Conservation (phyloP, 2,797 vertebrate genomes). For the Macroramphosus scolopax region DNA sequence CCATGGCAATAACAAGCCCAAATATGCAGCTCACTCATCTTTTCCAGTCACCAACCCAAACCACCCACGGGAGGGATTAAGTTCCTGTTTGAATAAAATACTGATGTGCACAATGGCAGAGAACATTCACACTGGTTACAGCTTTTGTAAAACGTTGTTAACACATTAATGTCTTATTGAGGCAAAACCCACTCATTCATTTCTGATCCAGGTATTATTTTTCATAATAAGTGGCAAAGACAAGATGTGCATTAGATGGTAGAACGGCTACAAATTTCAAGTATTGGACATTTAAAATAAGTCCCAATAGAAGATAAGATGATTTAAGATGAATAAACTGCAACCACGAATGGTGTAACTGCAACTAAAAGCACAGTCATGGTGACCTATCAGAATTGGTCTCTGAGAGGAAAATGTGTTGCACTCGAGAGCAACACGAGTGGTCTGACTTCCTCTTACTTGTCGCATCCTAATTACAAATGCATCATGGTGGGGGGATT, state of each 20-base stretch:
- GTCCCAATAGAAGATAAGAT: too few relatives aligned
- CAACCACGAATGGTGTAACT: background rate
- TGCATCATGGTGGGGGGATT: slow-evolving; percentile 26
- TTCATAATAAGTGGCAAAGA: background rate
- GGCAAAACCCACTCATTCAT: background rate
- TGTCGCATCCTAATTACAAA: slow-evolving; percentile 27
- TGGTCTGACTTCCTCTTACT: slow-evolving; percentile 16
- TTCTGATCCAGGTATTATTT: too few relatives aligned
- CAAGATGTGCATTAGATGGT: too few relatives aligned
- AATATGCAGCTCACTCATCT: background rate
- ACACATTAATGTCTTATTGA: background rate
- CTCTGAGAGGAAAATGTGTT: slow-evolving; percentile 5
- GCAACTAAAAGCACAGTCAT: background rate
- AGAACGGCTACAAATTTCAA: background rate
- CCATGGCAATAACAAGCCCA: too few relatives aligned
- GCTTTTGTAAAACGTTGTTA: background rate
- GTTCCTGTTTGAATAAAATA: slow-evolving; percentile 24
- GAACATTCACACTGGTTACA: slow-evolving; percentile 15
- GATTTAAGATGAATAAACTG: too few relatives aligned
- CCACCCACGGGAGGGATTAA: slow-evolving; percentile 10
- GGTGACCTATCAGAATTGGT: background rate
- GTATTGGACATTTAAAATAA: too few relatives aligned
- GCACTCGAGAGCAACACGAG: background rate
- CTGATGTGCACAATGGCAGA: too few relatives aligned
- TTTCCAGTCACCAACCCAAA: background rate